Base-by-base conservation (phyloP, 2,888 invertebrate species). In the Allophyes oxyacanthae region DNA sequence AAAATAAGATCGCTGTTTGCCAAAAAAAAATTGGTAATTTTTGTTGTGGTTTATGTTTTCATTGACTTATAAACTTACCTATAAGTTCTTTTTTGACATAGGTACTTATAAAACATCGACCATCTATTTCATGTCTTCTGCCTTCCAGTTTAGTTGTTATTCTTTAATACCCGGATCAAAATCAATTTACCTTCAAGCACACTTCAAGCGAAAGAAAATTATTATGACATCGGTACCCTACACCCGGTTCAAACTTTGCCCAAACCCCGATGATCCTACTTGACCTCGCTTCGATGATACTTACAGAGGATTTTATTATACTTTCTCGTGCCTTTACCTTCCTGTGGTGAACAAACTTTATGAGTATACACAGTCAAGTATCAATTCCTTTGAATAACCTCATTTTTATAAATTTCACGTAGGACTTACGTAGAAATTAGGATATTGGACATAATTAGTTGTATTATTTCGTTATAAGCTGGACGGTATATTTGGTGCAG, bases 201-300 rank as follows among this genome's bases (percentile, higher is more conserved):
- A 4, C 20, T 20, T 20, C 20, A 20, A 3, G 20, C 20, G 20
- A 20, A 33, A 43, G 36, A 41, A 15, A n/a, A 0, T 11, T 14
- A 41, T 49, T n/a, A 10, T 33, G 42, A 54, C 10, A 36, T 50
- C 30, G 6, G 7, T n/a, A n/a, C 14, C 40, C 7, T 33, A 8
- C 10, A 32, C 10, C 15, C 28, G 13, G 8, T 28, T 34, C 46
- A 45, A 65, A 65, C 48, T 71, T 65, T 49, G n/a, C 10, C 41
- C 59, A 25, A 42, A 68, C 36, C 44, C 28, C 44, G 49, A 45
- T 45, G 59, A 65, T 71, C 37, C 51, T 9, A 11, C 72, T 66
- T 58, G 72, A 71, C 72, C 66, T 52, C 37, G 2, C 9, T 26
- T 52, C 41, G 10, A 65, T 45, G 66, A 52, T 37, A 41, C 66